Evolutionary conservation across 2,113 vertebrate species (phyloP).

Genomic region (Sylvicapra grimmia): DNA sequence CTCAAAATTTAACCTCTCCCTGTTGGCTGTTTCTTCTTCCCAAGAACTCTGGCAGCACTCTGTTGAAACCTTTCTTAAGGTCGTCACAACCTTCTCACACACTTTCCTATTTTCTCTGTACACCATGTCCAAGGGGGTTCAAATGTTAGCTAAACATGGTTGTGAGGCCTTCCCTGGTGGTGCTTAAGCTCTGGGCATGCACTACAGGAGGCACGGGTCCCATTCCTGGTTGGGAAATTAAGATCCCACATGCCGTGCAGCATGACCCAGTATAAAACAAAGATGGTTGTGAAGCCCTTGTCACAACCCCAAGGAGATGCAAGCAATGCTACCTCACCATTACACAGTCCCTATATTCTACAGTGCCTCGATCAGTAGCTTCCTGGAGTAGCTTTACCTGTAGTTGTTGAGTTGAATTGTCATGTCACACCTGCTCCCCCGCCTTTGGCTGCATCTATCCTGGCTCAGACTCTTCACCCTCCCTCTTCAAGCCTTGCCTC

Average conservation of each 20-base stretch:
- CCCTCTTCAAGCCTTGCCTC: not conserved
- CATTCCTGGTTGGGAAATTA: not conserved
- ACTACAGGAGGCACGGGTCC: no score
- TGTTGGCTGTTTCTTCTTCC: not conserved
- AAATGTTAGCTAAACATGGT: not conserved
- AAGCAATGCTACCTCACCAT: not conserved
- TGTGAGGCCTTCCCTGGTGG: not conserved
- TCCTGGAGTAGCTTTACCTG: not conserved
- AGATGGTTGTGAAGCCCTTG: not conserved
- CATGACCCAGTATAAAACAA: not conserved
- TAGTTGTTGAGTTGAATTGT: not conserved
- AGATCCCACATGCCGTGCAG: not conserved
- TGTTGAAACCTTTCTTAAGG: not conserved
- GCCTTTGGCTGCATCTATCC: not conserved
- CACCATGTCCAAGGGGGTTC: not conserved
- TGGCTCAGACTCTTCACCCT: not conserved
- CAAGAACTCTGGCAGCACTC: not conserved
- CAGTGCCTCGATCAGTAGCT: not conserved
- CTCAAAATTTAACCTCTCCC: not conserved
- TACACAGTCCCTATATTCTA: not conserved
- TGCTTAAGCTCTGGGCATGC: not conserved
- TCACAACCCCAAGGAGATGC: not conserved
- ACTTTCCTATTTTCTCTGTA: not conserved
- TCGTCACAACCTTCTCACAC: not conserved
- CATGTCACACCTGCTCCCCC: not conserved